Percentiles rank a stretch among this genome's conserved stretches.
These are phyloP conservation scores for rat (Rattus norvegicus) DNA, from an alignment of 2,113 vertebrate species.

Conservation along the genomic window DNA sequence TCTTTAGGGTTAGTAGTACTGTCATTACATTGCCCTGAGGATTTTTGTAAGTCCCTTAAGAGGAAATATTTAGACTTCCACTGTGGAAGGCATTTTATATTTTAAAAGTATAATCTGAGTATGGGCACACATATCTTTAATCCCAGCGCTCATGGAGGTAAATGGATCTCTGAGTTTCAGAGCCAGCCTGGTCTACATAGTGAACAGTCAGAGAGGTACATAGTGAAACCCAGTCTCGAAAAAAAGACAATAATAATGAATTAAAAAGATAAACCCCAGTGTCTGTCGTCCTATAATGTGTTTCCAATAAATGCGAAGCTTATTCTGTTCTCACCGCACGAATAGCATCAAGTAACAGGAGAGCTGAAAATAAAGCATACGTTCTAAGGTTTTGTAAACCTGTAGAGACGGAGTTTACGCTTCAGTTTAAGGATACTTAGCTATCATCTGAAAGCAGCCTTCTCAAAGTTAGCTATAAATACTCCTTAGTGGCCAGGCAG, in stretches of 20 bases:
- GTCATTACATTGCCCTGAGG: not conserved
- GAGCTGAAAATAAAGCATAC: slow-evolving; percentile 27
- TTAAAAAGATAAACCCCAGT: not conserved
- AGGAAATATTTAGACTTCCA: slow-evolving; percentile 2
- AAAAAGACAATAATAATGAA: not conserved
- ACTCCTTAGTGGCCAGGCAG: not conserved
- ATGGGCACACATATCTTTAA: not conserved
- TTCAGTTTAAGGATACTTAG: not conserved
- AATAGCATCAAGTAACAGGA: not conserved
- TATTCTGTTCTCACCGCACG: not conserved
- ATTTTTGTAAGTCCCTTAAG: slow-evolving; percentile 10
- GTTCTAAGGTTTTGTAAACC: not conserved
- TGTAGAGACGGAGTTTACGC: not conserved
- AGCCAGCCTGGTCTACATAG: not conserved
- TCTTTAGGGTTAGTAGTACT: slow-evolving; percentile 9
- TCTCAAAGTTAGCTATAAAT: not conserved
- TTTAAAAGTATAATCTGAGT: not conserved
- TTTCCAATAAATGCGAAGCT: slow-evolving; percentile 5
- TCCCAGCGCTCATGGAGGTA: not conserved
- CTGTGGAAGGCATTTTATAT: not conserved
- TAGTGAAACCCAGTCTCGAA: not conserved
- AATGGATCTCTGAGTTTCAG: not conserved
- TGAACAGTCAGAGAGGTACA: not conserved
- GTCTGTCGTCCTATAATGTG: not conserved
- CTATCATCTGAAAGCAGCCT: not conserved